Evolutionary conservation across 2,888 invertebrate species (phyloP).

Genomic region (Thereva unica): DNA sequence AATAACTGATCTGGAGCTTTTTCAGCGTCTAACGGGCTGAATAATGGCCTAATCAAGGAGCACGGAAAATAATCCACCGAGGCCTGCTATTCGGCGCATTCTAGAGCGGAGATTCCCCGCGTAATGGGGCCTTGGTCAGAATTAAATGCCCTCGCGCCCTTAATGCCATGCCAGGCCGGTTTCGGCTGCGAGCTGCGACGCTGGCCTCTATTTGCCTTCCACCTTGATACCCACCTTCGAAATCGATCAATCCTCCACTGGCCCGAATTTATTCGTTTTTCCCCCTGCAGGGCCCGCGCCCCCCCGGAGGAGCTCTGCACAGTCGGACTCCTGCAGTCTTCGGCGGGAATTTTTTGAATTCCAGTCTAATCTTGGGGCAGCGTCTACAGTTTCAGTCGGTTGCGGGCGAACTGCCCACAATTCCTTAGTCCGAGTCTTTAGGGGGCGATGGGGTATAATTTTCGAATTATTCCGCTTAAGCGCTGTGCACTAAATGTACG

Average conservation of each 20-base stretch:
- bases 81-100: not conserved
- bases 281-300: not conserved
- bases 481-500: constrained; percentile 30
- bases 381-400: not conserved
- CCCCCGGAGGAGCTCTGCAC: no score
- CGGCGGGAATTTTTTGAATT: constrained; percentile 25
- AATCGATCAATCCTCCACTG: constrained; percentile 33
- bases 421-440: not conserved
- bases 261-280: constrained; percentile 19
- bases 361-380: constrained; percentile 18
- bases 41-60: constrained; percentile 32
- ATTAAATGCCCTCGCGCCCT: constrained; percentile 17
- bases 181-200: no score
- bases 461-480: constrained; percentile 40
- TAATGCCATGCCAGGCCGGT: not conserved
- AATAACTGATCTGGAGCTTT: constrained; percentile 10
- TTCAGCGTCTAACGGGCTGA: constrained; percentile 20
- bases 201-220: not conserved
- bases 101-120: constrained; percentile 3
- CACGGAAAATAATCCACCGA: constrained; percentile 2
- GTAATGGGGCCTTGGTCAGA: constrained; percentile 19
- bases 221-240: constrained; percentile 11
- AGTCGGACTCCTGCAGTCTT: no score
- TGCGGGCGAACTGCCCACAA: not conserved
- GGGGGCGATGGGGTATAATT: constrained; percentile 39